A percentile compares a stretch with the other conserved stretches of the same genome.
These are phyloP conservation scores for Hylomyscus alleni DNA, from an alignment of 2,797 vertebrate species.

Conservation along the genomic window DNA sequence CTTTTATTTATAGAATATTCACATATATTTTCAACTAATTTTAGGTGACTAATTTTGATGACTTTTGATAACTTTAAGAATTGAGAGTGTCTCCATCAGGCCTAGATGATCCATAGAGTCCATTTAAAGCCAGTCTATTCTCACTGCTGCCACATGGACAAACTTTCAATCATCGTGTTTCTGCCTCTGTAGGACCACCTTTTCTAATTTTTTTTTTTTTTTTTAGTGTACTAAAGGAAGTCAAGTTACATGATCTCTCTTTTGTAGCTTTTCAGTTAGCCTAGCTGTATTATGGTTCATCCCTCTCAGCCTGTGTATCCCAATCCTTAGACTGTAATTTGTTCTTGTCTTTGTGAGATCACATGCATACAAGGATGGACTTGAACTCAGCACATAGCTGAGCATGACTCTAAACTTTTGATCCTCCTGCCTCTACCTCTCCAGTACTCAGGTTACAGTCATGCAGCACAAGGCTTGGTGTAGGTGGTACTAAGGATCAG, in stretches of 20 bases:
- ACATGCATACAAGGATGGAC: background rate
- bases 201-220: background rate
- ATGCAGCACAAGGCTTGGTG: background rate
- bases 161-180: background rate
- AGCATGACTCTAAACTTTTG: background rate
- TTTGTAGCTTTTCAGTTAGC: background rate
- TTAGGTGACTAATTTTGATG: background rate
- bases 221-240: background rate
- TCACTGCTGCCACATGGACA: background rate
- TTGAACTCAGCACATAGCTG: background rate
- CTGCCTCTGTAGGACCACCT: background rate
- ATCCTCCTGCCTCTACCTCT: background rate
- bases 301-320: no score
- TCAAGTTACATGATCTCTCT: no score
- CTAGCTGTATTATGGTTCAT: background rate
- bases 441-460: no score
- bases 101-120: background rate
- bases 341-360: background rate
- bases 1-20: background rate
- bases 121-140: background rate
- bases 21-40: background rate
- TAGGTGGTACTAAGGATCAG: background rate
- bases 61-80: conserved; percentile 11
- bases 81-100: background rate
- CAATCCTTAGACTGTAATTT: background rate